phyloP scores from a whole-genome alignment of 1,140 invertebrate genomes.

The Rhopalosiphum maidis region DNA sequence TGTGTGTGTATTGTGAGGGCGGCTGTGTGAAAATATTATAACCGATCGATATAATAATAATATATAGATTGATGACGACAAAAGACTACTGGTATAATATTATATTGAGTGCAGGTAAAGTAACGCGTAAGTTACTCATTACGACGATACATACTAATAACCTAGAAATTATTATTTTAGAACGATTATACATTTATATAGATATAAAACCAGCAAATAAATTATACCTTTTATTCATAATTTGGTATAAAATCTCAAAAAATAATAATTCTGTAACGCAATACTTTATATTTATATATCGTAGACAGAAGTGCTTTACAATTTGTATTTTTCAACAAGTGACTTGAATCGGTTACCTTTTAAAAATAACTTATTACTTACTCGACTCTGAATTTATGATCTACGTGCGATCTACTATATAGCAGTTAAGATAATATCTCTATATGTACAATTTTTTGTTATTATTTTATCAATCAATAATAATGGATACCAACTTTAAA shows the following conservation, averaged over 20 bases:
- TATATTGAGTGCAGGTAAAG: not conserved
- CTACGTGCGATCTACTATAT: not conserved
- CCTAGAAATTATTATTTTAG: not conserved
- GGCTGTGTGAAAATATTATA: slow-evolving; percentile 49
- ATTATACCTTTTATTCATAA: not conserved
- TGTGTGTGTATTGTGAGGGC: slow-evolving; percentile 45
- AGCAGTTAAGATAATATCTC: too few species aligned
- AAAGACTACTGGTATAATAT: not conserved
- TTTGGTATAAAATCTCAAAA: not conserved
- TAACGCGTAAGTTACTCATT: not conserved
- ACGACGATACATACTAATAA: not conserved
- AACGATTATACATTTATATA: not conserved
- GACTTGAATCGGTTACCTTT: not conserved
- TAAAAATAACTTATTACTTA: not conserved
- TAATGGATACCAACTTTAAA: not conserved
- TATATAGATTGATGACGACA: slow-evolving; percentile 2
- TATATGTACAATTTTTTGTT: not conserved
- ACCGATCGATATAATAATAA: not conserved
- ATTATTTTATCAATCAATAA: not conserved
- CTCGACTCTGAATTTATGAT: not conserved
- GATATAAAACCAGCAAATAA: not conserved
- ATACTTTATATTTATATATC: not conserved
- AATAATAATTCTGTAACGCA: not conserved
- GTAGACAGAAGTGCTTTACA: not conserved
- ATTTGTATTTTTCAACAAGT: not conserved